phyloP scores from a whole-genome alignment of 2,888 invertebrate genomes.

The Drosophila greeni region DNA sequence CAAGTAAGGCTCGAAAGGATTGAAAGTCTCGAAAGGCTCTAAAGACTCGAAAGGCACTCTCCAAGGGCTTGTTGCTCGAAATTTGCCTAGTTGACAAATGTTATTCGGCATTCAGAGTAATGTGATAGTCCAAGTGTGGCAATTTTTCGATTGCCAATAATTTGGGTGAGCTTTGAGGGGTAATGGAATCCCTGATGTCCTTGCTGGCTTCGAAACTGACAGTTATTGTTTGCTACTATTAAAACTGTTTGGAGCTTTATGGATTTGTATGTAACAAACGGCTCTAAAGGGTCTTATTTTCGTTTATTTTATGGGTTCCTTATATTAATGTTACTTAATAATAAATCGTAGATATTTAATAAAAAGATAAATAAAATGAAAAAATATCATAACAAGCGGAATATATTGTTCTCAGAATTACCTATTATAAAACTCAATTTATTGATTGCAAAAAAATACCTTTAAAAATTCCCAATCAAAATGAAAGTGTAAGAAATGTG shows the following conservation, averaged over 20 bases:
- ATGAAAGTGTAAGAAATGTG: not conserved
- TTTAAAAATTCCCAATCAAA: not conserved
- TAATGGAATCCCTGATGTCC: slow-evolving; percentile 6
- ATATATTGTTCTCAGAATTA: not conserved
- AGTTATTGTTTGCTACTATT: not conserved
- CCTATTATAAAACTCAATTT: not conserved
- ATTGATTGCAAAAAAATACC: not conserved
- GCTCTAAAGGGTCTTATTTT: too few relatives aligned
- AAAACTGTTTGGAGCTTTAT: not conserved
- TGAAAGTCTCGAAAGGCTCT: not conserved
- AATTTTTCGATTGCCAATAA: slow-evolving; percentile 19
- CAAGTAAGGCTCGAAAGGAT: not conserved
- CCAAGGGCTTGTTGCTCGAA: not conserved
- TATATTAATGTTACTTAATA: too few relatives aligned
- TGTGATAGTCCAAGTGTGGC: slow-evolving; percentile 25
- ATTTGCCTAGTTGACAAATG: slow-evolving; percentile 25
- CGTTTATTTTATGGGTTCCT: too few relatives aligned
- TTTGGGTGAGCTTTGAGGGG: slow-evolving; percentile 3
- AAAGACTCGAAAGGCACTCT: slow-evolving; percentile 15
- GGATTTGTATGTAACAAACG: too few relatives aligned
- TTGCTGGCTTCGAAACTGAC: not conserved
- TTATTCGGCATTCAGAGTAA: slow-evolving; percentile 21
- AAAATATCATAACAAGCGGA: not conserved
- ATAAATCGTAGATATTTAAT: too few relatives aligned
- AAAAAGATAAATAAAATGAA: too few relatives aligned